Evolutionary conservation across 2,113 vertebrate species (phyloP).

Genomic region (Rana temporaria): DNA sequence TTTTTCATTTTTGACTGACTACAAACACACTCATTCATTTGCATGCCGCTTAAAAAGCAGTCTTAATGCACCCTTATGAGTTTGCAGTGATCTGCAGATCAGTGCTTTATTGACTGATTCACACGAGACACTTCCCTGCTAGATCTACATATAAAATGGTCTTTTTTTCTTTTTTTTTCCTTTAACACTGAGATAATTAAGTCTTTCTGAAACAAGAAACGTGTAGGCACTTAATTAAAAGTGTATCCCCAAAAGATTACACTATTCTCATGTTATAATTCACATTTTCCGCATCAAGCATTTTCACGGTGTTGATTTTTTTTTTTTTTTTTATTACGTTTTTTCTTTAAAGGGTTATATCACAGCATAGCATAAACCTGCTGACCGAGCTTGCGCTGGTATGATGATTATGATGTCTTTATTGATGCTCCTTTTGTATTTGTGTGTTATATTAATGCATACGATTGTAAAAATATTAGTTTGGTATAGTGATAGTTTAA

Average conservation of each 20-base stretch:
- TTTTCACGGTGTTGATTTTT: conserved; percentile 67
- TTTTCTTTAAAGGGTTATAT: conserved; percentile 44
- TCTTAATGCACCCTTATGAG: conserved; percentile 57
- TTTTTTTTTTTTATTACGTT: conserved; percentile 16
- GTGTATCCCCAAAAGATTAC: conserved; percentile 67
- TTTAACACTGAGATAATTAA: conserved; percentile 62
- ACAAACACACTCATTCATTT: conserved; percentile 55
- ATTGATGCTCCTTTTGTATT: too few relatives aligned
- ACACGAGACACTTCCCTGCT: conserved; percentile 43
- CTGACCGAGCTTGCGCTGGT: too few relatives aligned
- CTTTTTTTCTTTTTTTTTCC: too few relatives aligned
- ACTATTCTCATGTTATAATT: conserved; percentile 66
- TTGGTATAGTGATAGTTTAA: too few relatives aligned
- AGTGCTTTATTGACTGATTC: conserved; percentile 53
- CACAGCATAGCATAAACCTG: neutral
- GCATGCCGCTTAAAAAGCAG: conserved; percentile 54
- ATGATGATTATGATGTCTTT: too few relatives aligned
- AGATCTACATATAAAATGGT: conserved; percentile 53
- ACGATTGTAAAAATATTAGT: too few relatives aligned
- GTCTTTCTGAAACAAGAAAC: conserved; percentile 56
- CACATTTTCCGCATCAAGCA: conserved; percentile 72
- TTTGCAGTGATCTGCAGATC: conserved; percentile 47
- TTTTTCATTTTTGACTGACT: conserved; percentile 29
- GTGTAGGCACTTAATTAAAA: conserved; percentile 70
- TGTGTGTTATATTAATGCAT: too few relatives aligned